A percentile compares a stretch with the other conserved stretches of the same genome.
Conservation (phyloP, 2,113 vertebrate genomes). For the Semicossyphus pulcher region DNA sequence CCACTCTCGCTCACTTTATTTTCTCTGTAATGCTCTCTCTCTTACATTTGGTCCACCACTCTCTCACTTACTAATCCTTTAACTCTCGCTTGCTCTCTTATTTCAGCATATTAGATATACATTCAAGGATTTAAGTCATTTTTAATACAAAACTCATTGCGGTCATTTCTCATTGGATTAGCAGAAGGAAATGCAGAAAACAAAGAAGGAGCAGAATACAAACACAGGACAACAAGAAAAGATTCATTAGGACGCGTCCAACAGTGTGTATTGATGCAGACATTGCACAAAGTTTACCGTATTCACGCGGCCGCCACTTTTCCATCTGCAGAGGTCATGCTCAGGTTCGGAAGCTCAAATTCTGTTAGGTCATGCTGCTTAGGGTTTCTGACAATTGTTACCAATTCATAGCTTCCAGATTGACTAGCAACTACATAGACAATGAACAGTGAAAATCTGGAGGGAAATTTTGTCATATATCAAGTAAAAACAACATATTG, state of each 20-base stretch:
- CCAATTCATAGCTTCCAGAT: too few species aligned
- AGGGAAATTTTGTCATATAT: too few species aligned
- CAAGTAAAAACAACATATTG: too few species aligned
- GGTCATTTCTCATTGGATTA: conserved; percentile 14
- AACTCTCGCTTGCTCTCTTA: conserved; percentile 15
- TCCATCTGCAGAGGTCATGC: too few species aligned
- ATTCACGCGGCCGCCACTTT: too few species aligned
- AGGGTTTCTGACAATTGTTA: too few species aligned
- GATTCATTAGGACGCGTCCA: background rate
- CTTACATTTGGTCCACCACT: background rate
- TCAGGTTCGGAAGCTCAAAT: too few species aligned
- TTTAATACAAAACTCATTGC: conserved; percentile 14
- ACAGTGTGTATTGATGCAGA: conserved; percentile 1
- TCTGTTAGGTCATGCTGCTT: too few species aligned
- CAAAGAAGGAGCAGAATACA: conserved; percentile 5
- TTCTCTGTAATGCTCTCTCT: conserved; percentile 25
- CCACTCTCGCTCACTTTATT: conserved; percentile 44
- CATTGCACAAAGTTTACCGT: background rate
- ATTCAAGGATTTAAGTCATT: conserved; percentile 15
- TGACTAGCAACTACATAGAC: too few species aligned
- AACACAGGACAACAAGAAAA: conserved; percentile 10
- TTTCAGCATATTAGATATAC: conserved; percentile 10
- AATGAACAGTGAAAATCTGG: too few species aligned
- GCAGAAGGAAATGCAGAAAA: conserved; percentile 3
- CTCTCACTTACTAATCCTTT: conserved; percentile 34